Evolutionary conservation across 2,888 invertebrate genomes (phyloP).

Genomic region (Odontomyia ornata): DNA sequence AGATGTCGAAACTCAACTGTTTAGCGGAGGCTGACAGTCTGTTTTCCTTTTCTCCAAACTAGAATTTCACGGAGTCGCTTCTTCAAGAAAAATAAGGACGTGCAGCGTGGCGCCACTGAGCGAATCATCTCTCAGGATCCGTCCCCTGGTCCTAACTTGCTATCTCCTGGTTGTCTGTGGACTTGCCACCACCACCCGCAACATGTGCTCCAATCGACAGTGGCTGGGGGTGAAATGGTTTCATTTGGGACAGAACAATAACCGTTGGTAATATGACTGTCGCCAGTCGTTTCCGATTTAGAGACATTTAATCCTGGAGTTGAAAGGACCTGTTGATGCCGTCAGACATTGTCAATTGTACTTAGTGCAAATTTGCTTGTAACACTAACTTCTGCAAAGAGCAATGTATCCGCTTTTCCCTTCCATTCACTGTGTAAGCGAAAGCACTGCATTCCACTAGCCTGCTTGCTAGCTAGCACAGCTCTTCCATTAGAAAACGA

Average conservation of each 20-base stretch:
- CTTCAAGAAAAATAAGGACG: slow-evolving; percentile 40
- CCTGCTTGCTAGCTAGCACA: neutral
- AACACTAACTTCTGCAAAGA: too few relatives aligned
- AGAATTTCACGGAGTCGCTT: slow-evolving; percentile 22
- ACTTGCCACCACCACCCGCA: slow-evolving; percentile 6
- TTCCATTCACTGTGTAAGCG: neutral
- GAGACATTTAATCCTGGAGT: too few relatives aligned
- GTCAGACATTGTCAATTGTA: too few relatives aligned
- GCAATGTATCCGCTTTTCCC: neutral
- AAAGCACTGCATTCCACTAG: neutral
- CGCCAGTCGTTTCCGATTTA: too few relatives aligned
- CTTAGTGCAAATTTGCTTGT: too few relatives aligned
- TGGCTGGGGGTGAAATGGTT: neutral
- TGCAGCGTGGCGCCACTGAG: slow-evolving; percentile 36
- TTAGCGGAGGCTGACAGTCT: slow-evolving; percentile 43
- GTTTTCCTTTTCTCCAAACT: slow-evolving; percentile 16
- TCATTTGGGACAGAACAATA: neutral
- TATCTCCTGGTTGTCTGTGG: neutral
- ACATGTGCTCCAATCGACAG: slow-evolving; percentile 34
- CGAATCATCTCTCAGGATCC: slow-evolving; percentile 34
- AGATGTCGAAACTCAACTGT: slow-evolving; percentile 31
- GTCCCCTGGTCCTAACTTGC: neutral
- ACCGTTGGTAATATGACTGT: too few relatives aligned
- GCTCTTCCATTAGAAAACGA: slow-evolving; percentile 3
- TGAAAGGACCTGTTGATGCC: too few relatives aligned